A percentile compares a stretch with the other conserved stretches of the same genome.
Evolutionary conservation across 2,797 vertebrate genomes (phyloP).

Genomic region (Merluccius polli): DNA sequence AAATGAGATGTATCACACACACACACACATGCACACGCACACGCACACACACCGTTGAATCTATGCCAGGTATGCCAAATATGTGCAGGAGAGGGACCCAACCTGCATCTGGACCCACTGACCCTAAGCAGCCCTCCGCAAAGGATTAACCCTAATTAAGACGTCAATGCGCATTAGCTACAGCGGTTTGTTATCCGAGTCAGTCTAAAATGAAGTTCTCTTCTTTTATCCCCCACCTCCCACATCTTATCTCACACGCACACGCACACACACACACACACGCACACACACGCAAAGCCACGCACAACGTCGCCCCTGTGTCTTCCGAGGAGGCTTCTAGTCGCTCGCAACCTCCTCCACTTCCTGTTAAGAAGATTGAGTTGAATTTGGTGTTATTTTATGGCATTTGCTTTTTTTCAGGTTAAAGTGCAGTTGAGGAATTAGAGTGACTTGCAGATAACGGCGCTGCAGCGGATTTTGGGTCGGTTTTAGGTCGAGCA

Average conservation of each 20-base stretch:
- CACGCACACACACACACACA: neutral
- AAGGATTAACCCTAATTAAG: conserved; percentile 28
- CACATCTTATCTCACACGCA: neutral
- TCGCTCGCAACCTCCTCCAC: conserved; percentile 1
- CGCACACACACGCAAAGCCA: neutral
- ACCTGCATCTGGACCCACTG: conserved; percentile 14
- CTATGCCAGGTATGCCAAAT: conserved; percentile 29
- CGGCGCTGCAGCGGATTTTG: neutral
- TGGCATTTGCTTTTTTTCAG: conserved; percentile 25
- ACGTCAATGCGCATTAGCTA: conserved; percentile 17
- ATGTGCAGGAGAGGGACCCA: conserved; percentile 19
- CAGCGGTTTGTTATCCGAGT: neutral
- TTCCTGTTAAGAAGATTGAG: conserved; percentile 4
- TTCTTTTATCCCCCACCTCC: neutral
- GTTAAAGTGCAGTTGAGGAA: conserved; percentile 29
- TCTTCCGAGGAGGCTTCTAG: neutral
- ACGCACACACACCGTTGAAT: conserved; percentile 23
- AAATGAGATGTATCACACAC: neutral
- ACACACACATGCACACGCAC: neutral
- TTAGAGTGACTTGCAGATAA: conserved; percentile 34
- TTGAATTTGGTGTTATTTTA: conserved; percentile 7
- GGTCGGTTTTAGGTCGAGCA: neutral
- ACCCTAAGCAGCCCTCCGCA: conserved; percentile 19
- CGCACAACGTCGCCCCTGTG: neutral
- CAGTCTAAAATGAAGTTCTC: neutral